Evolutionary conservation across 1,140 invertebrate genomes (phyloP).

Genomic region (Heliconius eleuchia): DNA sequence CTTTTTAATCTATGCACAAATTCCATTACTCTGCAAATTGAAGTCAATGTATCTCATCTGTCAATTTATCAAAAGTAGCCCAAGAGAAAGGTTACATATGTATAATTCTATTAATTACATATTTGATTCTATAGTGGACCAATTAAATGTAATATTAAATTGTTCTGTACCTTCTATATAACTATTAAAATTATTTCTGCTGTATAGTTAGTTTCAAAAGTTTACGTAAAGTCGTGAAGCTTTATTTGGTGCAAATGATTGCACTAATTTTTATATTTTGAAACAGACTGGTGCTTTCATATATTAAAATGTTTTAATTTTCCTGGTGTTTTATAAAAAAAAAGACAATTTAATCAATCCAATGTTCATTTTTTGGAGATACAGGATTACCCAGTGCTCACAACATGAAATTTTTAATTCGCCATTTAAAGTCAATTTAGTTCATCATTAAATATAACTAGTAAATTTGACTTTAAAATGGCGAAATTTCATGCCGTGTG

Average conservation of each 20-base stretch:
- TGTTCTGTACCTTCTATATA: neutral
- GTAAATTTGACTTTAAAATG: neutral
- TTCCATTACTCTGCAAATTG: neutral
- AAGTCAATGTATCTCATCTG: neutral
- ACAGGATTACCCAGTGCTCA: conserved; percentile 24
- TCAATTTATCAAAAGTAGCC: neutral
- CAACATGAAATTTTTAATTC: conserved; percentile 47
- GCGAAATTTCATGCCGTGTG: conserved; percentile 53
- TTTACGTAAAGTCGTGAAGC: neutral
- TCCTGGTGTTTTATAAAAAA: neutral
- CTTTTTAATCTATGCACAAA: neutral
- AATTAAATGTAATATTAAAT: conserved; percentile 2
- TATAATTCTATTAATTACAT: neutral
- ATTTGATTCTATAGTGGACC: neutral
- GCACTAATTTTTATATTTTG: neutral
- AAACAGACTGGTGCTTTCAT: neutral
- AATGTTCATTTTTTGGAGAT: neutral
- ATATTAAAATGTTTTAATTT: neutral
- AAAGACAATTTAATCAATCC: too few relatives aligned
- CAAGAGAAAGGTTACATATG: conserved; percentile 10
- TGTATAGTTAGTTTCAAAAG: neutral
- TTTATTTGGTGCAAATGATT: neutral
- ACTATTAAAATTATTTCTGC: neutral
- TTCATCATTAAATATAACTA: neutral
- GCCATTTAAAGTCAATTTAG: conserved; percentile 18